Percentiles rank a stretch among this genome's conserved stretches.
phyloP scores from a whole-genome alignment of 2,797 vertebrate genomes.

The Megaceryle alcyon region DNA sequence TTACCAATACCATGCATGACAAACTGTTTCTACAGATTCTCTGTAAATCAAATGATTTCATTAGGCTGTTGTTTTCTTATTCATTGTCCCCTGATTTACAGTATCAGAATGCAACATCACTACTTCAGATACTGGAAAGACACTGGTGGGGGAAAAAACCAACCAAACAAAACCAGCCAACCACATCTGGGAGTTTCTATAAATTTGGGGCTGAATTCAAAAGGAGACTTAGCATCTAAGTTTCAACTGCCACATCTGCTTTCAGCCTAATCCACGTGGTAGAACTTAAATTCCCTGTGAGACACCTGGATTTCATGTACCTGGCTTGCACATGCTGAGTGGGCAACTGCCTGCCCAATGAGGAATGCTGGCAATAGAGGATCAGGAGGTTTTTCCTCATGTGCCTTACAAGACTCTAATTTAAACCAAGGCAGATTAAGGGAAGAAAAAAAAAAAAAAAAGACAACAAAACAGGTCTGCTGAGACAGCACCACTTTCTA shows the following conservation, averaged over 20 bases:
- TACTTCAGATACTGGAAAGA: neutral
- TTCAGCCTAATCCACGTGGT: neutral
- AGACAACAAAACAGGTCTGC: neutral
- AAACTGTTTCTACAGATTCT: neutral
- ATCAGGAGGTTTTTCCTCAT: neutral
- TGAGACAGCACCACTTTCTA: neutral
- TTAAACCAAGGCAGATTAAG: neutral
- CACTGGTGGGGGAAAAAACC: neutral
- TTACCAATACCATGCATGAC: neutral
- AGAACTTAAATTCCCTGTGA: neutral
- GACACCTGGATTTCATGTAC: neutral
- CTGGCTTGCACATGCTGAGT: neutral
- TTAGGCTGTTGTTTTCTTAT: neutral
- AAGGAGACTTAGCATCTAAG: neutral
- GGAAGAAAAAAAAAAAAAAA: neutral
- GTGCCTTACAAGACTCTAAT: neutral
- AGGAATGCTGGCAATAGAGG: neutral
- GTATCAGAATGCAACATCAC: neutral
- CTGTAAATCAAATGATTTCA: neutral
- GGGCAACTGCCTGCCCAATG: neutral
- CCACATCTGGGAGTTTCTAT: neutral
- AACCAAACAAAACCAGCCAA: neutral
- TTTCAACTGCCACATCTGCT: neutral
- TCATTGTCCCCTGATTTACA: neutral
- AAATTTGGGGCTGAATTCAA: neutral